phyloP scores from a whole-genome alignment of 2,888 invertebrate species.

The Cosmia trapezina region DNA sequence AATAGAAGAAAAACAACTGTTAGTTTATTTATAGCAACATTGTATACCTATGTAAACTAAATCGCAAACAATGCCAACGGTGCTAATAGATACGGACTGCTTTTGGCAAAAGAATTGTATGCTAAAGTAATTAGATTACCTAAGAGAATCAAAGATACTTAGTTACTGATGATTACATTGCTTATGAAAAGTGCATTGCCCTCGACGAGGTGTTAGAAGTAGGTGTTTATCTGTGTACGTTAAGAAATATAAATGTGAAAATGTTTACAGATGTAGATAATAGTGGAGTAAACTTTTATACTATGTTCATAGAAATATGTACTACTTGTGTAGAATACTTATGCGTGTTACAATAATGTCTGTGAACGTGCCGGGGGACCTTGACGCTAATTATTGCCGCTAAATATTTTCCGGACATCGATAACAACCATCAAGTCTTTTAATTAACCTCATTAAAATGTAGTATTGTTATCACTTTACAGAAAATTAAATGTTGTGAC shows the following conservation, averaged over 20 bases:
- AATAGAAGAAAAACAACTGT: conserved; percentile 70
- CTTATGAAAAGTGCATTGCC: conserved; percentile 61
- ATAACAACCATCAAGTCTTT: conserved; percentile 46
- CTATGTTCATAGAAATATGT: conserved; percentile 18
- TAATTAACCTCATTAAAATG: conserved; percentile 36
- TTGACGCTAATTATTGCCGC: conserved; percentile 54
- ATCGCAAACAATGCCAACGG: conserved; percentile 49
- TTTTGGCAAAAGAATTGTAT: conserved; percentile 58
- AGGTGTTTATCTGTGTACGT: conserved; percentile 53
- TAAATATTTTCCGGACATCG: conserved; percentile 49
- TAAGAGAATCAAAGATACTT: conserved; percentile 32
- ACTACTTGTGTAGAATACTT: conserved; percentile 13
- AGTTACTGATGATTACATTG: conserved; percentile 61
- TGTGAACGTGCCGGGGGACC: conserved; percentile 37
- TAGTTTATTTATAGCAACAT: conserved; percentile 30
- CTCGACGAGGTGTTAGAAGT: conserved; percentile 55
- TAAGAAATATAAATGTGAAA: conserved; percentile 56
- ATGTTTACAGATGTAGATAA: conserved; percentile 66
- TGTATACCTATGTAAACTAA: conserved; percentile 31
- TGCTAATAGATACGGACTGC: conserved; percentile 57
- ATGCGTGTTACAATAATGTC: conserved; percentile 35
- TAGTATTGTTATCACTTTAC: conserved; percentile 23
- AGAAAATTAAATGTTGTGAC: conserved; percentile 14
- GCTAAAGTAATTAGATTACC: conserved; percentile 43
- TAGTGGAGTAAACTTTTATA: conserved; percentile 46